Percentiles rank a stretch among this genome's conserved stretches.
Conservation (phyloP, 2,113 vertebrate genomes). For the Puma concolor region DNA sequence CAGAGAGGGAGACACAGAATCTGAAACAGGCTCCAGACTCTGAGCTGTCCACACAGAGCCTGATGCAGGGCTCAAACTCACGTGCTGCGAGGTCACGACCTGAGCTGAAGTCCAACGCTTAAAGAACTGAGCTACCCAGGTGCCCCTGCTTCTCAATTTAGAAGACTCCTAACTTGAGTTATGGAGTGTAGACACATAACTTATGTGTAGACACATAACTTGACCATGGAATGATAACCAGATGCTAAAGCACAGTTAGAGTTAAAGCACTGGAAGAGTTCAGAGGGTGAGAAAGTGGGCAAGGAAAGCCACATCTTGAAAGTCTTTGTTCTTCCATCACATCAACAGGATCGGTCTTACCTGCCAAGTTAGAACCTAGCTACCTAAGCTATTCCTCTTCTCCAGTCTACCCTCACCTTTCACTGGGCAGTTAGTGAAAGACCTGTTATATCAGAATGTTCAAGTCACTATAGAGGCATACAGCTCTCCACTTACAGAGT, state of each 20-base stretch:
- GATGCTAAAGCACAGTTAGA: background rate
- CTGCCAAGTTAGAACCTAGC: background rate
- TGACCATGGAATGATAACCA: background rate
- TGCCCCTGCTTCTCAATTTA: background rate
- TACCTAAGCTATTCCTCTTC: no score
- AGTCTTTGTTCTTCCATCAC: background rate
- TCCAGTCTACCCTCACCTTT: background rate
- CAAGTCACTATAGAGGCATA: background rate
- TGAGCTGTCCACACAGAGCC: no score
- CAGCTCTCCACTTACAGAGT: background rate
- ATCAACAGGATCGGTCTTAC: background rate
- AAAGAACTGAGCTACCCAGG: no score
- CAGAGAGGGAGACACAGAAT: no score
- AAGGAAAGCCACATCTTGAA: background rate
- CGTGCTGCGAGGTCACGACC: no score
- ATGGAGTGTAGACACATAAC: background rate
- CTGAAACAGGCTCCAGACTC: no score
- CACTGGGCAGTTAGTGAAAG: background rate
- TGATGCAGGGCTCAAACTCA: no score
- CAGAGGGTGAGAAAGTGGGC: background rate
- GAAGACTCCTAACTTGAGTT: background rate
- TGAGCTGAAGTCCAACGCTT: no score
- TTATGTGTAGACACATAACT: background rate
- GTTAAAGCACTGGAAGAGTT: background rate
- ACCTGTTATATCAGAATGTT: background rate